Evolutionary conservation across 2,797 vertebrate species (phyloP).

Genomic region (Eupleurogrammus muticus): DNA sequence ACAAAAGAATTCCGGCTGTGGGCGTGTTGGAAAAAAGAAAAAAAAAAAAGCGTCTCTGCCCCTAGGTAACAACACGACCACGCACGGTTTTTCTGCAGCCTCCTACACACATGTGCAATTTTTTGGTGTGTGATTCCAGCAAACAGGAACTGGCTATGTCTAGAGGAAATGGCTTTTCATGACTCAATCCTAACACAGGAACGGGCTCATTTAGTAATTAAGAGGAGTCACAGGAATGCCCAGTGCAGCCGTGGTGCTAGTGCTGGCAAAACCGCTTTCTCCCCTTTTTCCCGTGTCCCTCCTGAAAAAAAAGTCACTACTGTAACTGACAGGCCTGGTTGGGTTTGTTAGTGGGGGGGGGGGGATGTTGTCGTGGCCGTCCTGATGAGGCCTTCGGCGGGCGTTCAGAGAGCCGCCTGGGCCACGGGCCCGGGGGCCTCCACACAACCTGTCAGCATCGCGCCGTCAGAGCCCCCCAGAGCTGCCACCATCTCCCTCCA

Average conservation of each 20-base stretch:
- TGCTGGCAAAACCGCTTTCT: constrained; percentile 53
- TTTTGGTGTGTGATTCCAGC: constrained; percentile 58
- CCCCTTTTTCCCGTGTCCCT: constrained; percentile 4
- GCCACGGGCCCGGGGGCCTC: constrained; percentile 60
- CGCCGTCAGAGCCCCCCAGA: constrained; percentile 59
- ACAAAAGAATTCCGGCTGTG: constrained; percentile 68
- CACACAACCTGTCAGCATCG: constrained; percentile 69
- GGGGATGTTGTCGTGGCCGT: constrained; percentile 29
- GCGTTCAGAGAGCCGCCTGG: constrained; percentile 42
- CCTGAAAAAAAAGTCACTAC: constrained; percentile 31
- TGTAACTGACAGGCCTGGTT: constrained; percentile 56
- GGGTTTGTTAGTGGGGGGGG: background rate
- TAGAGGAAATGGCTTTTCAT: constrained; percentile 80
- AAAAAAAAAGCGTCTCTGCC: constrained; percentile 43
- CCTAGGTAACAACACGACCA: constrained; percentile 63
- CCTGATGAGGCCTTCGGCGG: constrained; percentile 43
- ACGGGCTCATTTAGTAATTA: constrained; percentile 80
- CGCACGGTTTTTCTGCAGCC: constrained; percentile 61
- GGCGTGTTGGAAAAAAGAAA: constrained; percentile 59
- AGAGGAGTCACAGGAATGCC: constrained; percentile 69
- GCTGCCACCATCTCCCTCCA: constrained; percentile 56
- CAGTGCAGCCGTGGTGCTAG: constrained; percentile 49
- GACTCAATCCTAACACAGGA: constrained; percentile 80
- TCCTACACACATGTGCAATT: constrained; percentile 73
- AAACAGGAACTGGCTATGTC: constrained; percentile 72